Evolutionary conservation across 2,888 invertebrate species (phyloP).

Genomic region (Glyphotaelius pellucidus): DNA sequence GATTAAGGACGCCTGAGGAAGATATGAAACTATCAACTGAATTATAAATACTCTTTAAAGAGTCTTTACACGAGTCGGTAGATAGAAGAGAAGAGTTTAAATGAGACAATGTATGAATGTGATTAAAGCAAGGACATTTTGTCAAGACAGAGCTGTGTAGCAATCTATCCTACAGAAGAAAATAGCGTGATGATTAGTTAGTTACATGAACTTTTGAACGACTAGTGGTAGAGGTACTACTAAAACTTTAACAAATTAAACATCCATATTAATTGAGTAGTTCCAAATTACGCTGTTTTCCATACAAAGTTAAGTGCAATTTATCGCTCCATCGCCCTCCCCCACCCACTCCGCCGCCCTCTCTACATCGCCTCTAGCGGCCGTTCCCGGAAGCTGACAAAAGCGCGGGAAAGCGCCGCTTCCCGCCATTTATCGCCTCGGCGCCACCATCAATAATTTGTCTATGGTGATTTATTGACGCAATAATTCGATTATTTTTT

Average conservation of each 20-base stretch:
- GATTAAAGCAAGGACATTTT: not conserved
- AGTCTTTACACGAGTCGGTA: not conserved
- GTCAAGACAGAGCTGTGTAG: no score
- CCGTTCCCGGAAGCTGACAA: slow-evolving; percentile 41
- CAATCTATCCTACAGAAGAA: not conserved
- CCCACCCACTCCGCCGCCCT: not conserved
- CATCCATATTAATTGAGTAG: not conserved
- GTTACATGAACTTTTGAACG: not conserved
- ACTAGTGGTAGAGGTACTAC: not conserved
- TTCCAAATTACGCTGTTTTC: not conserved
- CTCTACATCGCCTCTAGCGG: not conserved
- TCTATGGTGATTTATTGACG: not conserved
- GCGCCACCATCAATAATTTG: slow-evolving; percentile 5
- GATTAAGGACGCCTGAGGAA: not conserved
- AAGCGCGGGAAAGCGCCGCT: slow-evolving; percentile 27
- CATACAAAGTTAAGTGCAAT: not conserved
- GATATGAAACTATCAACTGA: not conserved
- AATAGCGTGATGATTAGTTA: not conserved
- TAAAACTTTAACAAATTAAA: not conserved
- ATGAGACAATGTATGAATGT: not conserved
- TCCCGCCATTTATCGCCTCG: slow-evolving; percentile 24
- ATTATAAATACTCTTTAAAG: not conserved
- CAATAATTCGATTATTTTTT: not conserved
- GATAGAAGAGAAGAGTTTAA: not conserved
- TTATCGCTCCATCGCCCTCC: not conserved